Percentiles rank a stretch among this genome's conserved stretches.
Conservation (phyloP, 2,888 invertebrate species). For the Altica lythri region DNA sequence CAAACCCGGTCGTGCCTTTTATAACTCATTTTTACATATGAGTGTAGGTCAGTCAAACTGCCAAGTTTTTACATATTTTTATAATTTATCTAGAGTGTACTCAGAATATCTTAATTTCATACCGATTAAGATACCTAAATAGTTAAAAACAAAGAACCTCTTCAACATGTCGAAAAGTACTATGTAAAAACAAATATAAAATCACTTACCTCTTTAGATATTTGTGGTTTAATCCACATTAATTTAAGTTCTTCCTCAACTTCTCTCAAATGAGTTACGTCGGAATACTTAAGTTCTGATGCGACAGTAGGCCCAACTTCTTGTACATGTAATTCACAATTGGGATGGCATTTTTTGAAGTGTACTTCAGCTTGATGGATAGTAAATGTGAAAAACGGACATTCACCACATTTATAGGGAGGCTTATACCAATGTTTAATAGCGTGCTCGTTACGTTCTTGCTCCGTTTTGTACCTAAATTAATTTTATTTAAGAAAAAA, state of each 20-base stretch:
- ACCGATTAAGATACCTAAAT: no score
- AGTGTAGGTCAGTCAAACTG: no score
- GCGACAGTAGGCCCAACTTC: conserved; percentile 35
- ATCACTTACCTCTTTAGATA: no score
- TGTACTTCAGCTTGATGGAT: conserved; percentile 49
- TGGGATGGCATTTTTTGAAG: conserved; percentile 32
- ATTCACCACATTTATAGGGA: conserved; percentile 58
- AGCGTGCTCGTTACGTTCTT: conserved; percentile 55
- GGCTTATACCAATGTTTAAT: conserved; percentile 59
- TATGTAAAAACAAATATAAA: no score
- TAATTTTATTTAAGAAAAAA: neutral
- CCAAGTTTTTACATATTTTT: no score
- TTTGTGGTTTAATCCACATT: no score
- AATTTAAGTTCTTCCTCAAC: conserved; percentile 9
- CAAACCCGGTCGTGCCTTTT: no score
- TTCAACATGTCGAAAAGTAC: no score
- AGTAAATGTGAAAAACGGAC: conserved; percentile 50
- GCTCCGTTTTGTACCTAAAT: conserved; percentile 39
- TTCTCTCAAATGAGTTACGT: conserved; percentile 27
- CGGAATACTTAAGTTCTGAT: conserved; percentile 22
- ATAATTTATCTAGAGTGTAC: no score
- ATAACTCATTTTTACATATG: no score
- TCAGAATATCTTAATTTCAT: no score
- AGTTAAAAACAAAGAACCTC: no score
- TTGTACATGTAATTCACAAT: conserved; percentile 12